Conservation (phyloP, 2,113 vertebrate species). For the Lynx canadensis region DNA sequence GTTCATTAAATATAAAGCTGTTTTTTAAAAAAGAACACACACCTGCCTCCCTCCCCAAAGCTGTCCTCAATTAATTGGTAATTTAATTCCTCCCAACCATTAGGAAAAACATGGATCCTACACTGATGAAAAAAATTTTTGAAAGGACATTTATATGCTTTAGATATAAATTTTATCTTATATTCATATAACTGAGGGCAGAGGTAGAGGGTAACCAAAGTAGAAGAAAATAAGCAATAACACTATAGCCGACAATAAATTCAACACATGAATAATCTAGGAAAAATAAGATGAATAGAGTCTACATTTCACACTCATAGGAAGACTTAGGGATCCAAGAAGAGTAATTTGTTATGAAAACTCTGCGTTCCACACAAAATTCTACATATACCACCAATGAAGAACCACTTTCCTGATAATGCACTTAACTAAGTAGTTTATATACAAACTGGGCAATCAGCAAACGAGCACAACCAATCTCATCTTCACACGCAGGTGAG, state of each 20-base stretch:
- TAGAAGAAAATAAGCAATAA: not conserved
- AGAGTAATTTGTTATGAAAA: not conserved
- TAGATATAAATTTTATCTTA: not conserved
- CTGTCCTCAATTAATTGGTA: not conserved
- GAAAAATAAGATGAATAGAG: not conserved
- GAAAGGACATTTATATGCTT: not conserved
- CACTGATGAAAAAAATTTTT: not conserved
- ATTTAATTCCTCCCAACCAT: not conserved
- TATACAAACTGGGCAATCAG: not conserved
- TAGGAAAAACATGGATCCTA: not conserved
- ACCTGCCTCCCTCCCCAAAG: not conserved
- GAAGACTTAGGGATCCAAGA: not conserved
- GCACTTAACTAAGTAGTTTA: not conserved
- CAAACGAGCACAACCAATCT: not conserved
- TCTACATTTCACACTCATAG: not conserved
- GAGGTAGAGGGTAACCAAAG: not conserved
- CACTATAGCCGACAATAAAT: conserved; percentile 19
- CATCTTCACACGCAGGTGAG: not conserved
- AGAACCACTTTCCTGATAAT: not conserved
- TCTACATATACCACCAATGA: conserved; percentile 2
- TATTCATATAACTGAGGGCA: not conserved
- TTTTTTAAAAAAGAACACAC: not conserved
- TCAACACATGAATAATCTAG: not conserved
- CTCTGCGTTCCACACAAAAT: not conserved
- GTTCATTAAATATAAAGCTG: not conserved